Base-by-base conservation (phyloP, 2,888 invertebrate species). In the Diaprepes abbreviatus region DNA sequence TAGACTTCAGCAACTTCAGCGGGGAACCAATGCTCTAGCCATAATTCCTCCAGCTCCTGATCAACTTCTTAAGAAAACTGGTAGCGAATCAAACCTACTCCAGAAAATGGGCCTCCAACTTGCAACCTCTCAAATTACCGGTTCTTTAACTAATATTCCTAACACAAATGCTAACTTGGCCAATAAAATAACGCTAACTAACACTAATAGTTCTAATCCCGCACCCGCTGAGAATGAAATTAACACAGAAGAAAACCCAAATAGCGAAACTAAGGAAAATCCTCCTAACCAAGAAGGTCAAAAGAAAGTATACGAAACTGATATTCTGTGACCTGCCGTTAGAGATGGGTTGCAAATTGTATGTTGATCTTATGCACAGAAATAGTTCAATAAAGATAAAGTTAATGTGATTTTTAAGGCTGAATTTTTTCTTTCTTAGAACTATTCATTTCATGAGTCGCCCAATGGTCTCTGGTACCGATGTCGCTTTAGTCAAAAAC, bases 51-150 rank as follows among this genome's bases (percentile, higher is more conserved):
- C 91, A 24, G 87, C 90, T 0, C 90, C 91, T 10, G 88, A 88
- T 78, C 82, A 86, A 48, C 83, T 78, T 57, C 85, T 94, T 40
- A 95, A 95, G 83, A 95, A 95, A 80, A 94, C 94, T 7, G 95
- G 95, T 68, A 94, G 93, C 79, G 95, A 95, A 83, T 93, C 94
- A 45, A 95, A 95, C 82, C 86, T 95, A 36, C 86, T 95, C 63
- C 91, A 92, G 57, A 95, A 95, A 82, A 91, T 94, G 91, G 93
- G 92, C 40, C 84, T 94, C 17, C 90, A 91, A 73, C 82, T 90
- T 79, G 81, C 87, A 12, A 86, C 86, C 1, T 84, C 87, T 7
- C 83, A 83, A 75, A 87, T 86, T 71, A 89, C 89, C 0, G 90
- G 90, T 0, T 90, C 89, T 1, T 82, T 90, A 28, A 89, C 89